Base-by-base conservation (phyloP, 2,113 vertebrate genomes). In the Haplochromis vanheusdeni region DNA sequence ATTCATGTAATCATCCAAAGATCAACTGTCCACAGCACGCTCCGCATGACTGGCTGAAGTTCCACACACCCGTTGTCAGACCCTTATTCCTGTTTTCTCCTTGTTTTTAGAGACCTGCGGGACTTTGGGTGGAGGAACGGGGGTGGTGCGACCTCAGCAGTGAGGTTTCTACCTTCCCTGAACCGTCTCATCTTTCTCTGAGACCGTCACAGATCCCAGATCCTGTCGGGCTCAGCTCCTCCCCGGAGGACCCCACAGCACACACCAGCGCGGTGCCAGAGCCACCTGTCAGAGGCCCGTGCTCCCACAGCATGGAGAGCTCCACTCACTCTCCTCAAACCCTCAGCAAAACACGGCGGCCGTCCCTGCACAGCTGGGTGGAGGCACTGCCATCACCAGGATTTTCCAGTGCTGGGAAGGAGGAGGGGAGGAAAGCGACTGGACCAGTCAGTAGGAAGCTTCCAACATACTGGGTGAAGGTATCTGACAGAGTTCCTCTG, bases 161-260 rank as follows among this genome's bases (percentile, higher is more conserved):
- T 49, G 92, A 95, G 2, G 90, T 93, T 2, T 17, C 62, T 79
- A 86, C 91, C 3, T 85, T 95, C 51, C 95, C 95, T 26, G 82
- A 91, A 73, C 35, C 60, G 16, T 55, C 80, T 70, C 42, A 13
- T 3, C 47, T 35, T 21, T 40, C 33, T 33, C 62, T 9, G n/a
- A 52, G 14, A 16, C 70, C 84, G 9, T 49, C 80, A 33, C 9
- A n/a, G 9, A 80, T 26, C 82, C 17, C 79, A 17, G 31, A 73
- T 14, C 51, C 47, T 40, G 26, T 35, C 19, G 9, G 82, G 7
- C 40, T 17, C 33, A 2, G 33, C 56, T 31, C 40, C 52, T 9
- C 37, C 31, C 79, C 83, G 26, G 83, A 86, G 28, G 79, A 79
- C 9, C 31, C 26, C 40, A 21, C 54, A 6, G 10, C 11, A 3